phyloP scores from a whole-genome alignment of 2,888 invertebrate species.

The Drosophila melanosoma region DNA sequence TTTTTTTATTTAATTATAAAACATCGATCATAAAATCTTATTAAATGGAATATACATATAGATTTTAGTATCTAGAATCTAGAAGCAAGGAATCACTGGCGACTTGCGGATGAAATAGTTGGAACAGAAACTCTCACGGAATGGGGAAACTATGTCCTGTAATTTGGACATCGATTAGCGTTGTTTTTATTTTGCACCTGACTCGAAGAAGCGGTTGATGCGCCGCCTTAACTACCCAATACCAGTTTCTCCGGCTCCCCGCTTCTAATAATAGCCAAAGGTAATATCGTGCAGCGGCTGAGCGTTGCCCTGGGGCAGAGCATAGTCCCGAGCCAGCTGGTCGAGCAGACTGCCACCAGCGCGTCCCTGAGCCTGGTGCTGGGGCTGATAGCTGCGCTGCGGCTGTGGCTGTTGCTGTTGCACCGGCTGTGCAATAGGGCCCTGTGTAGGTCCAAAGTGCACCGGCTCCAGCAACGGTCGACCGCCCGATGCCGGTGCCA shows the following conservation, averaged over 20 bases:
- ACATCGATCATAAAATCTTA: slow-evolving; percentile 39
- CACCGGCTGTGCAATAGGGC: slow-evolving; percentile 76
- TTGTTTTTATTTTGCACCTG: slow-evolving; percentile 51
- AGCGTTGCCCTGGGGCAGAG: slow-evolving; percentile 89
- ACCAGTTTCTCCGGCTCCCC: slow-evolving; percentile 34
- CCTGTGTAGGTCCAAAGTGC: slow-evolving; percentile 71
- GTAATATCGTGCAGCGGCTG: slow-evolving; percentile 92
- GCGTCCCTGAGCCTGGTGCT: slow-evolving; percentile 74
- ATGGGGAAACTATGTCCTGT: slow-evolving; percentile 25
- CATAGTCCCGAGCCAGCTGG: slow-evolving; percentile 92
- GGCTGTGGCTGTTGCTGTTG: slow-evolving; percentile 65
- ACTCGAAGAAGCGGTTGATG: slow-evolving; percentile 45
- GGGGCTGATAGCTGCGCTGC: slow-evolving; percentile 75
- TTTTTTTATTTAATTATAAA: slow-evolving; percentile 47
- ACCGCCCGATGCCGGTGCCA: slow-evolving; percentile 82
- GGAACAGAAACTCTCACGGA: slow-evolving; percentile 20
- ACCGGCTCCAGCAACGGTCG: slow-evolving; percentile 79
- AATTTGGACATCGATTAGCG: slow-evolving; percentile 28
- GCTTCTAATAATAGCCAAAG: slow-evolving; percentile 90
- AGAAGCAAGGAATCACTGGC: slow-evolving; percentile 49
- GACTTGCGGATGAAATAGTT: slow-evolving; percentile 28
- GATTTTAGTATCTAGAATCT: slow-evolving; percentile 37
- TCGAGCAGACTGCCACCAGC: slow-evolving; percentile 88
- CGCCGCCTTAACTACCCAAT: slow-evolving; percentile 42
- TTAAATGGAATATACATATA: slow-evolving; percentile 44